These are phyloP conservation scores for Matsumyia berberina DNA, from an alignment of 2,888 invertebrate species.

Conservation along the genomic window DNA sequence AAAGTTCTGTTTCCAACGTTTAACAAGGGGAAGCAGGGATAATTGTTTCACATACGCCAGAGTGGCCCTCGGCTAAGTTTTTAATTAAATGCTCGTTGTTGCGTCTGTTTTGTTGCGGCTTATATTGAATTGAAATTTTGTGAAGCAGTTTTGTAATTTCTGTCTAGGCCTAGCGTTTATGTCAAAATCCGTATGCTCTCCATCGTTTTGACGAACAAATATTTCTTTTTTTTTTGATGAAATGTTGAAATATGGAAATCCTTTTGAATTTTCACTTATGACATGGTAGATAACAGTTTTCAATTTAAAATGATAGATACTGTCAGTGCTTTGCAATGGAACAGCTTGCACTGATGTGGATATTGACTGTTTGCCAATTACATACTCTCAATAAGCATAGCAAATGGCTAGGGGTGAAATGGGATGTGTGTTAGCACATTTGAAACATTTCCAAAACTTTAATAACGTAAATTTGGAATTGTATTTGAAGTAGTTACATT, in stretches of 20 bases:
- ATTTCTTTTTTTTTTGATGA: too few relatives aligned
- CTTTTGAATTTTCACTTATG: background rate
- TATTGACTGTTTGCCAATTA: constrained; percentile 38
- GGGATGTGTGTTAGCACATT: background rate
- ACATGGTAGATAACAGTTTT: constrained; percentile 12
- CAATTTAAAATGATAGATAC: constrained; percentile 17
- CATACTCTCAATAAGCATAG: constrained; percentile 1
- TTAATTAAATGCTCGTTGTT: constrained; percentile 25
- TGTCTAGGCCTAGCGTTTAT: background rate
- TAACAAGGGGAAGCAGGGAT: background rate
- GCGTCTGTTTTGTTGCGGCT: background rate
- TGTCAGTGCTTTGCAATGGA: background rate
- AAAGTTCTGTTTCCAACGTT: constrained; percentile 1
- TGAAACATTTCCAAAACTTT: constrained; percentile 28
- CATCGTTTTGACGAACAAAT: too few relatives aligned
- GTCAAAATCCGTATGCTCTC: background rate
- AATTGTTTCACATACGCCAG: constrained; percentile 25
- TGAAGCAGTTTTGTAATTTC: constrained; percentile 6
- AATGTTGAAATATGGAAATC: too few relatives aligned
- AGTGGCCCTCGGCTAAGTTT: constrained; percentile 13
- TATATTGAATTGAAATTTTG: background rate
- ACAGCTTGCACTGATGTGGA: constrained; percentile 28
- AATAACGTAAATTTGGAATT: background rate
- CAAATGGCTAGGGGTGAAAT: background rate
- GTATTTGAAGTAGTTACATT: background rate